A percentile compares a stretch with the other conserved stretches of the same genome.
Evolutionary conservation across 2,888 invertebrate species (phyloP).

Genomic region (Plagodis dolabraria): DNA sequence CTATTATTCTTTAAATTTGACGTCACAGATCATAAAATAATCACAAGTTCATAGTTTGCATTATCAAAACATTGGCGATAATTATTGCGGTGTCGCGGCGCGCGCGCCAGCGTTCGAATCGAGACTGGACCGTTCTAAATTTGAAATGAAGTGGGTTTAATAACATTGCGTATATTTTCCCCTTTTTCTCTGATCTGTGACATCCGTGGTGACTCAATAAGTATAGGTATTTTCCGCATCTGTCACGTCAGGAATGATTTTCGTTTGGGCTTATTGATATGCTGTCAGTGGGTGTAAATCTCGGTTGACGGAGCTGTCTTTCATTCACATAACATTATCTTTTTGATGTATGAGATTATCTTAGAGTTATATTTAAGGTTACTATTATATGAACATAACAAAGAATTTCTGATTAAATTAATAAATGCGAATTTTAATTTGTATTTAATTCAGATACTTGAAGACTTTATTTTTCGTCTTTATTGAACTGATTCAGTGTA

Average conservation of each 20-base stretch:
- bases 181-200: conserved; percentile 65
- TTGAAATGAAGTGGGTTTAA: conserved; percentile 80
- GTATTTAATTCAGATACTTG: too few species aligned
- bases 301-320: conserved; percentile 4
- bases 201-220: conserved; percentile 66
- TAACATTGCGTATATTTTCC: conserved; percentile 79
- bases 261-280: conserved; percentile 38
- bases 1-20: background rate
- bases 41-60: conserved; percentile 39
- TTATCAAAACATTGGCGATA: conserved; percentile 47
- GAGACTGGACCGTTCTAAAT: conserved; percentile 80
- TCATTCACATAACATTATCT: conserved; percentile 7
- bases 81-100: conserved; percentile 55
- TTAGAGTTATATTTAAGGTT: too few species aligned
- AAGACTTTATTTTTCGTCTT: too few species aligned
- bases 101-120: conserved; percentile 66
- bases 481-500: too few species aligned
- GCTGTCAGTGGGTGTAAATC: conserved; percentile 25
- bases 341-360: background rate
- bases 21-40: conserved; percentile 5
- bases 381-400: too few species aligned
- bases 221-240: conserved; percentile 45
- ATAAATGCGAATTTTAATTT: too few species aligned
- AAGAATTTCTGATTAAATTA: too few species aligned
- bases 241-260: conserved; percentile 26